A percentile compares a stretch with the other conserved stretches of the same genome.
These are phyloP conservation scores for Platynereis dumerilii DNA, from an alignment of 2,888 invertebrate genomes.

Conservation along the genomic window DNA sequence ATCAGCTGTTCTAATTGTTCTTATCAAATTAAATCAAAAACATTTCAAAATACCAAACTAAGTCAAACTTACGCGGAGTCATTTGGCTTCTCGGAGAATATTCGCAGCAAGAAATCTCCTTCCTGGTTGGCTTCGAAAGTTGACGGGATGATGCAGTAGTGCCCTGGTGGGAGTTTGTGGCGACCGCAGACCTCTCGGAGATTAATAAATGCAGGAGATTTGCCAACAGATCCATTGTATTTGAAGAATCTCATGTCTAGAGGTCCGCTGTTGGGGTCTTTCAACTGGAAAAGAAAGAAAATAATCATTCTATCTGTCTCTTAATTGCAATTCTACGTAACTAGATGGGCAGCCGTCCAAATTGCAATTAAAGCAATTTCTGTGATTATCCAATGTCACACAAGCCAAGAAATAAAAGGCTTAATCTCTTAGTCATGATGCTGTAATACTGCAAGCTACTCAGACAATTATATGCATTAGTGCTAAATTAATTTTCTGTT, in stretches of 20 bases:
- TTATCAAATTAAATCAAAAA: too few relatives aligned
- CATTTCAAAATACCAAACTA: too few relatives aligned
- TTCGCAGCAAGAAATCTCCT: conserved; percentile 92
- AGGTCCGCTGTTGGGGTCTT: conserved; percentile 63
- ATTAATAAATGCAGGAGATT: conserved; percentile 94
- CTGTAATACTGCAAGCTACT: too few relatives aligned
- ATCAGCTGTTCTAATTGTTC: too few relatives aligned
- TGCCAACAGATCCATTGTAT: conserved; percentile 88
- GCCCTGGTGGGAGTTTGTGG: conserved; percentile 91
- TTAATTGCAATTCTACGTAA: too few relatives aligned
- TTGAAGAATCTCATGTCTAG: conserved; percentile 90
- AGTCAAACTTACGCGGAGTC: conserved; percentile 51
- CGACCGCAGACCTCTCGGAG: conserved; percentile 90
- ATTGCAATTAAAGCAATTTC: too few relatives aligned
- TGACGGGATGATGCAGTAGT: conserved; percentile 94
- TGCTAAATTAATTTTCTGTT: too few relatives aligned
- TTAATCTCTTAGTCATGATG: too few relatives aligned
- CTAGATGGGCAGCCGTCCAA: too few relatives aligned
- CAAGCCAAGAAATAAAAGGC: too few relatives aligned
- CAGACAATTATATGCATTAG: too few relatives aligned
- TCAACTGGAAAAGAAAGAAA: conserved; percentile 13
- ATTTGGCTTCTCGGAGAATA: conserved; percentile 83
- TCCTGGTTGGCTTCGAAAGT: conserved; percentile 97
- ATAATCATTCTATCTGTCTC: not conserved
- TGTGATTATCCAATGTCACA: too few relatives aligned